Base-by-base conservation (phyloP, 2,113 vertebrate genomes). In the Procavia capensis region DNA sequence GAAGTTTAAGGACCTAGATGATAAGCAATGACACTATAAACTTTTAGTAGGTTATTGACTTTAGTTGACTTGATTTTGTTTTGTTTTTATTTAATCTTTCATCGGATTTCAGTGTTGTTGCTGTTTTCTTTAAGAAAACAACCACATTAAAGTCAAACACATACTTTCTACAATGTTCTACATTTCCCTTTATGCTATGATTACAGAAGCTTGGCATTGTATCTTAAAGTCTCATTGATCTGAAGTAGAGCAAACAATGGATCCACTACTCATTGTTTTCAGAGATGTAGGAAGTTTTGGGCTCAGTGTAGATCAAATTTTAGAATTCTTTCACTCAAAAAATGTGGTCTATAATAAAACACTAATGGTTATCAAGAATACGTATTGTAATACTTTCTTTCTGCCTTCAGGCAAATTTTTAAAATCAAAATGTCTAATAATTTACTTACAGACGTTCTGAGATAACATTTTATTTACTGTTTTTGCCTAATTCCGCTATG, bases 1-100 rank as follows among this genome's bases (percentile, higher is more conserved):
- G 41, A 92, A 78, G 7, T 29, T 80, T 2, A 90, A 85, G 34
- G 85, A 85, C 19, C 70, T 97, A 22, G 6, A 39, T 86, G 95
- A 66, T 72, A 78, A 91, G 29, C 57, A 90, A 75, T 41, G 14
- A 95, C 47, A 47, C 3, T 61, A 75, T 17, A 93, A 91, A 72
- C 13, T 11, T 50, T 85, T 88, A 88, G 36, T 43, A 92, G 22
- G 39, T 9, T 14, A 79, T 83, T 88, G 66, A 85, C 81, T 63
- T 59, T 34, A 88, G 78, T 24, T 82, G 78, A 43, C 8, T 89
- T 74, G 29, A 16, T 57, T 78, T 86, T 74, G 43, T n/a, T 5
- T 24, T 84, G 57, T 2, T 43, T 74, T 64, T 87, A 7, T 63
- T 85, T 87, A 47, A 6, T 66, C 43, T 20, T 91, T 87, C 36